Evolutionary conservation across 2,888 invertebrate genomes (phyloP).

Genomic region (Troglohyphantes excavatus): DNA sequence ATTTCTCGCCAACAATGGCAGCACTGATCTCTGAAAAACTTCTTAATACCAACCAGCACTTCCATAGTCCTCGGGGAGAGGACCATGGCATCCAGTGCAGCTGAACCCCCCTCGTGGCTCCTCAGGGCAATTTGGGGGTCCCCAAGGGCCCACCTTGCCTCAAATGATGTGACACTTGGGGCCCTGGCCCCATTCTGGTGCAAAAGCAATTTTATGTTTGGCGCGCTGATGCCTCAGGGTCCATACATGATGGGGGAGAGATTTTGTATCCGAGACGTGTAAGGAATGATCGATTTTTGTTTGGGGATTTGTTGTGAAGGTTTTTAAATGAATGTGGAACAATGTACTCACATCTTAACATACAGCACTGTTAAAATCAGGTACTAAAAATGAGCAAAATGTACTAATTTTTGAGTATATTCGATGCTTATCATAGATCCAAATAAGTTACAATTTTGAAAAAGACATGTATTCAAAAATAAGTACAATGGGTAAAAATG

Average conservation of each 20-base stretch:
- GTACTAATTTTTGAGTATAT: too few species aligned
- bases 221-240: slow-evolving; percentile 11
- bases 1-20: background rate
- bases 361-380: too few species aligned
- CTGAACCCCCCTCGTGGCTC: slow-evolving; percentile 60
- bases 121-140: slow-evolving; percentile 34
- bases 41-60: background rate
- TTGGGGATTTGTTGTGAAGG: slow-evolving; percentile 1
- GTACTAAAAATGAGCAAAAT: too few species aligned
- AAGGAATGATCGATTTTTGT: slow-evolving; percentile 8
- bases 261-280: slow-evolving; percentile 6
- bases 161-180: slow-evolving; percentile 72
- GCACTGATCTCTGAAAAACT: slow-evolving; percentile 42
- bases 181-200: slow-evolving; percentile 20
- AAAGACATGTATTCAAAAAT: too few species aligned
- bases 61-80: slow-evolving; percentile 16
- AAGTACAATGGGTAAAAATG: too few species aligned
- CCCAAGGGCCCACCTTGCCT: slow-evolving; percentile 30
- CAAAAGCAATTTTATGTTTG: slow-evolving; percentile 68
- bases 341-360: too few species aligned
- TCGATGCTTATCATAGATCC: too few species aligned
- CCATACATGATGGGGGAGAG: slow-evolving; percentile 23
- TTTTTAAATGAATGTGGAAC: background rate
- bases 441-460: too few species aligned
- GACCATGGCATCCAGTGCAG: slow-evolving; percentile 32